phyloP scores from a whole-genome alignment of 2,113 vertebrate genomes.

The Aptenodytes patagonicus region DNA sequence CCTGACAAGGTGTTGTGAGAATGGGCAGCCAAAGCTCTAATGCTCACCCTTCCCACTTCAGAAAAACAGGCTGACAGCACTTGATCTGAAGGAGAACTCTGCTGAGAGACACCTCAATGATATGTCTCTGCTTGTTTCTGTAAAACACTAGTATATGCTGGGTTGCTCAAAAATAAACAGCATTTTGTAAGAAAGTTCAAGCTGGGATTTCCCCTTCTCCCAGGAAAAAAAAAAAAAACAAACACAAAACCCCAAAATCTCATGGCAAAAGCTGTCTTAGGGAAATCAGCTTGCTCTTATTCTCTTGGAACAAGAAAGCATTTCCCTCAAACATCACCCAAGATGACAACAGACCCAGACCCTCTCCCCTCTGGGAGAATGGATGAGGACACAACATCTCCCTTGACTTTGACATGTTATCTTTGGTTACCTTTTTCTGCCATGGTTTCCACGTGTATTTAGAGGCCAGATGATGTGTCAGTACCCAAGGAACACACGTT shows the following conservation, averaged over 20 bases:
- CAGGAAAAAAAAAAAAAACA: background rate
- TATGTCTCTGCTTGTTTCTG: background rate
- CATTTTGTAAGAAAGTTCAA: background rate
- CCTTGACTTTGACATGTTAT: background rate
- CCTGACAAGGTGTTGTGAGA: background rate
- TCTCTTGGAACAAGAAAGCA: background rate
- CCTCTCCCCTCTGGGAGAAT: background rate
- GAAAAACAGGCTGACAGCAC: background rate
- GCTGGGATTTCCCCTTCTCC: background rate
- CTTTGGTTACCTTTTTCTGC: background rate
- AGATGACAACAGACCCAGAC: background rate
- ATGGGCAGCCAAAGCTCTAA: background rate
- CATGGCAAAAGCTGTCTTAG: background rate
- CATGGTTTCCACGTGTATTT: background rate
- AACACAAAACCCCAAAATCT: background rate
- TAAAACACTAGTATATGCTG: background rate
- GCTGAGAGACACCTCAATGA: background rate
- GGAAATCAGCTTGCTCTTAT: background rate
- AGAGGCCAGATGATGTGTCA: background rate
- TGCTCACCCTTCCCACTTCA: background rate
- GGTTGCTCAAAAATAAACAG: background rate
- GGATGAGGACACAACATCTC: background rate
- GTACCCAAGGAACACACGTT: background rate
- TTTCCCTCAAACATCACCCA: background rate
- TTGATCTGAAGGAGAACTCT: background rate